These are phyloP conservation scores for Hemicordylus capensis DNA, from an alignment of 2,113 vertebrate genomes.

Conservation along the genomic window DNA sequence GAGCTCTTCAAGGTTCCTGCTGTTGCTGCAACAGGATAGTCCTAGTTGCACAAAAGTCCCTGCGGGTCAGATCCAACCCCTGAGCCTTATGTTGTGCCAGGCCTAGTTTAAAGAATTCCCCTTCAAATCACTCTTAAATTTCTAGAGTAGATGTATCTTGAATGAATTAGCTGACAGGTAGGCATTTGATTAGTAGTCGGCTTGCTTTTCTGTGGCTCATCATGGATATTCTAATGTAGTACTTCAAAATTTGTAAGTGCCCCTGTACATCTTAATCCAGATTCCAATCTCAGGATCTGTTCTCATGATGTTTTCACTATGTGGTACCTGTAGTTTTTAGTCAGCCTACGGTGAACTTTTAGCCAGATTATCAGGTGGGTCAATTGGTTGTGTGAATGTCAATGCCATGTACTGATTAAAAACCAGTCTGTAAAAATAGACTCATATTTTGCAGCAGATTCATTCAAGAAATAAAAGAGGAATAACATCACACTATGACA, in stretches of 20 bases:
- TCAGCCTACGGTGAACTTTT: neutral
- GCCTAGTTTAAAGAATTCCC: neutral
- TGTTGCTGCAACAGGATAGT: no score
- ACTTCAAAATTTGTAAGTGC: neutral
- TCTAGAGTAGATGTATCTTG: neutral
- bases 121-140: neutral
- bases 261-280: neutral
- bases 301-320: neutral
- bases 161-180: neutral
- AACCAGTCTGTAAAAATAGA: neutral
- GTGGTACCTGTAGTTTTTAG: neutral
- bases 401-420: neutral
- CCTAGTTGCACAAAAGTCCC: no score
- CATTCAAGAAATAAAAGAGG: neutral
- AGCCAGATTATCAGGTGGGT: neutral
- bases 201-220: neutral
- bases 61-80: no score
- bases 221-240: neutral
- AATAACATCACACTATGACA: neutral
- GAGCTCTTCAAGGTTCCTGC: no score
- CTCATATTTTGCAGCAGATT: conserved; percentile 3
- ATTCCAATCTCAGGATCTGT: neutral
- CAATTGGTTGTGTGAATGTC: neutral
- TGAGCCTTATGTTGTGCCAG: no score
- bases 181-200: neutral